Conservation (phyloP, 2,888 invertebrate genomes). For the Oscheius sp. region DNA sequence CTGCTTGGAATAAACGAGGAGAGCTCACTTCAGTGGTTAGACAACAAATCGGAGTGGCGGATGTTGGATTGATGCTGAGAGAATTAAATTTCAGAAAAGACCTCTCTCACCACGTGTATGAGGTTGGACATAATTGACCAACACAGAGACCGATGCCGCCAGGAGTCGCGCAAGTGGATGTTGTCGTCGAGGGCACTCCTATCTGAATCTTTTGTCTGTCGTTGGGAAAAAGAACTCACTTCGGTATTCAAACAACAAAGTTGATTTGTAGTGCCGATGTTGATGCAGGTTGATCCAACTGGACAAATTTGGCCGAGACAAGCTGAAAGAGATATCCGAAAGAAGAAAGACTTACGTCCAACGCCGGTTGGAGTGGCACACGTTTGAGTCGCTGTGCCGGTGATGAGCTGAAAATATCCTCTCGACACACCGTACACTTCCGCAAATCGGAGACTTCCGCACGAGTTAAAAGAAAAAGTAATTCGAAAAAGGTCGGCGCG, state of each 20-base stretch:
- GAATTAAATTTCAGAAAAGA: too few relatives aligned
- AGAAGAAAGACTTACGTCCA: not conserved
- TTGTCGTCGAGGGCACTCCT: not conserved
- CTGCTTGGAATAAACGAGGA: not conserved
- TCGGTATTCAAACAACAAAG: not conserved
- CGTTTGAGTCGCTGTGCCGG: not conserved
- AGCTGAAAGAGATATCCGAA: not conserved
- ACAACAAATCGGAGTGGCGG: not conserved
- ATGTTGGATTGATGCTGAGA: not conserved
- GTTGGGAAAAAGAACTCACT: not conserved
- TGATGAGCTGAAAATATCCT: not conserved
- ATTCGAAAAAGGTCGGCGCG: too few relatives aligned
- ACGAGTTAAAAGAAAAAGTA: too few relatives aligned
- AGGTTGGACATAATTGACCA: not conserved
- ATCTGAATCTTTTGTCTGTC: not conserved
- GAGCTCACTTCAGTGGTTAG: not conserved
- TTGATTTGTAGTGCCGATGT: not conserved
- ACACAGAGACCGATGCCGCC: not conserved
- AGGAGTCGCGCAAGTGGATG: not conserved
- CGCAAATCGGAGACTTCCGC: too few relatives aligned
- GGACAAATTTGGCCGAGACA: constrained; percentile 1
- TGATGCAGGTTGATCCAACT: constrained; percentile 5
- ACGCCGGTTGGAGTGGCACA: not conserved
- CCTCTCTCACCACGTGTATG: not conserved
- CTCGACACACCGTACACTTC: too few relatives aligned